Conservation (phyloP, 2,113 vertebrate species). For the Tupaia tana region DNA sequence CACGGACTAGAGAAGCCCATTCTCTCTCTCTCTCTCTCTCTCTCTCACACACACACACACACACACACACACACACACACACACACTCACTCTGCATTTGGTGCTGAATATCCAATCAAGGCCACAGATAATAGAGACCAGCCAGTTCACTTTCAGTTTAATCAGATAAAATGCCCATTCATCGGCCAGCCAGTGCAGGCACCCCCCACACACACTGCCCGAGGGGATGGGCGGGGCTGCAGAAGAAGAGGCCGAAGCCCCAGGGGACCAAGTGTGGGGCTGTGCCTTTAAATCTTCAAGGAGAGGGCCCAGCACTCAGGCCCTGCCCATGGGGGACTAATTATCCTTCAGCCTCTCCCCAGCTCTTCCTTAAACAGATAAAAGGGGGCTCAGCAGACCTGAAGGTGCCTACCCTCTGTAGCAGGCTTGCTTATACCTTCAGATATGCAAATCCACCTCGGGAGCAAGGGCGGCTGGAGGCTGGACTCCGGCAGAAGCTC, state of each 20-base stretch:
- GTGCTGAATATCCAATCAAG: conserved; percentile 75
- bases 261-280: not conserved
- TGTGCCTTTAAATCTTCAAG: conserved; percentile 75
- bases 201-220: not conserved
- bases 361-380: conserved; percentile 69
- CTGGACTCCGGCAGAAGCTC: not conserved
- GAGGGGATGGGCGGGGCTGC: not conserved
- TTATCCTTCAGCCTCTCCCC: conserved; percentile 66
- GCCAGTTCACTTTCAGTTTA: conserved; percentile 82
- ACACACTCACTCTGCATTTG: not conserved
- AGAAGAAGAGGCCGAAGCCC: not conserved
- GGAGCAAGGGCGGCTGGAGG: not conserved
- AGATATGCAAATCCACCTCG: conserved; percentile 81
- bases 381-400: conserved; percentile 65
- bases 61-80: not conserved
- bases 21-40: not conserved
- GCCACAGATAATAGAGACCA: conserved; percentile 72
- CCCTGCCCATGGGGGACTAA: conserved; percentile 35
- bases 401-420: conserved; percentile 63
- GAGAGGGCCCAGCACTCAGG: not conserved
- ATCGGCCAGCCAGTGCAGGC: not conserved
- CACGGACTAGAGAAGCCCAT: conserved; percentile 73
- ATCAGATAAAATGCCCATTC: conserved; percentile 84
- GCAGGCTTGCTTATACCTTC: conserved; percentile 52
- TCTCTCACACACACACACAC: fast-evolving